phyloP scores from a whole-genome alignment of 2,113 vertebrate species.

The Axis porcinus region DNA sequence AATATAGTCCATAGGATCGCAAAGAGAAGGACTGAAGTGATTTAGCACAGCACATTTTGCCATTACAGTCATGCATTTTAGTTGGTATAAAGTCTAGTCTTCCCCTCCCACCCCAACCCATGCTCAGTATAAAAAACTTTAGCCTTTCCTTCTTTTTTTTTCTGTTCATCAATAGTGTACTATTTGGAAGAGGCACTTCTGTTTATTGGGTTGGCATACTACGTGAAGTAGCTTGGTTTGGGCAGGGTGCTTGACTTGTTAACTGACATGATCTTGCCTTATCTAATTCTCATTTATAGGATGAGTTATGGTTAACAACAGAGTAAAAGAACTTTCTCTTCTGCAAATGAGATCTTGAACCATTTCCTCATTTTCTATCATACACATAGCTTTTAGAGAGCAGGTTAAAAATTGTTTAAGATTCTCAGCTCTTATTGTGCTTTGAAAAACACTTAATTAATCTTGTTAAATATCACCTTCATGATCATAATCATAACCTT shows the following conservation, averaged over 20 bases:
- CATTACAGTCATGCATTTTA: not conserved
- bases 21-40: not conserved
- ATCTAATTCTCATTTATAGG: slow-evolving; percentile 15
- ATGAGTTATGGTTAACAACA: not conserved
- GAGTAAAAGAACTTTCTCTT: not conserved
- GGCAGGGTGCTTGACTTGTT: not conserved
- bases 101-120: rapidly evolving
- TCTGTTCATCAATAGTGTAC: not conserved
- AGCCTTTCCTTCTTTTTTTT: not conserved
- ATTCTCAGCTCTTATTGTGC: slow-evolving; percentile 48
- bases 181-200: not conserved
- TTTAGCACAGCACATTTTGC: not conserved
- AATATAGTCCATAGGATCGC: not conserved
- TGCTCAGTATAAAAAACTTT: not conserved
- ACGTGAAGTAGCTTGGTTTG: not conserved
- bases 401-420: slow-evolving; percentile 34
- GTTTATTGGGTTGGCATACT: not conserved
- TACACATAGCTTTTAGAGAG: not conserved
- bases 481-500: slow-evolving; percentile 53
- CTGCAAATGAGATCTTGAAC: slow-evolving; percentile 3
- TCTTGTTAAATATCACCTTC: slow-evolving; percentile 61
- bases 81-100: not conserved
- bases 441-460: slow-evolving; percentile 65
- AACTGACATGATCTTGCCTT: not conserved
- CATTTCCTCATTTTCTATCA: not conserved